These are phyloP conservation scores for Leptopilina syphax DNA, from an alignment of 2,888 invertebrate genomes.

Conservation along the genomic window DNA sequence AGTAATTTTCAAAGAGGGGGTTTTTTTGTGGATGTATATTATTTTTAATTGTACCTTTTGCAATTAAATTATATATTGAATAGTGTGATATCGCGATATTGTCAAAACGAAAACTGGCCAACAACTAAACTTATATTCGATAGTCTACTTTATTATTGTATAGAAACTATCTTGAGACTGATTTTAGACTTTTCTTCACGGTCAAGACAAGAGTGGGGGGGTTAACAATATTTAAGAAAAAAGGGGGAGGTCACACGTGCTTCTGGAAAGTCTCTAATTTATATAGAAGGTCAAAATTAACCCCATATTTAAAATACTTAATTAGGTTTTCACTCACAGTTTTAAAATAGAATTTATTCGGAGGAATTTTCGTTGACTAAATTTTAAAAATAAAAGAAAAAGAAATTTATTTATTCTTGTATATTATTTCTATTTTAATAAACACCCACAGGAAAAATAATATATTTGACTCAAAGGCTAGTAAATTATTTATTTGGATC, in stretches of 20 bases:
- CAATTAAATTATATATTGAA: constrained; percentile 34
- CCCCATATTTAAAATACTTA: not conserved
- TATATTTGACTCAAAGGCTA: too few species aligned
- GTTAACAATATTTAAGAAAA: constrained; percentile 43
- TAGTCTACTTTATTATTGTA: constrained; percentile 66
- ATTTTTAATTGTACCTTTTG: constrained; percentile 17
- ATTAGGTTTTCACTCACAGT: not conserved
- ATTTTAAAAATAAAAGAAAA: not conserved
- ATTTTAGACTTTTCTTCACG: constrained; percentile 68
- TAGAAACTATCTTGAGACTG: constrained; percentile 67
- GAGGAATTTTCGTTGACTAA: too few species aligned
- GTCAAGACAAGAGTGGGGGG: constrained; percentile 60
- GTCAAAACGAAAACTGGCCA: constrained; percentile 71
- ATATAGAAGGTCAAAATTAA: not conserved
- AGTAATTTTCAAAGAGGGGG: not conserved
- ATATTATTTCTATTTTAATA: too few species aligned
- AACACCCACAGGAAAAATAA: too few species aligned
- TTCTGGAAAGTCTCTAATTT: constrained; percentile 30
- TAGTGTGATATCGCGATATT: constrained; percentile 54
- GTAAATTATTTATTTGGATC: too few species aligned
- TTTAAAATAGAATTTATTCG: not conserved
- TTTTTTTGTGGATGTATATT: not conserved
- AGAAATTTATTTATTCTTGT: not conserved
- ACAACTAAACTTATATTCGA: constrained; percentile 67
- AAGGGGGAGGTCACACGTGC: constrained; percentile 33